These are phyloP conservation scores for Macrostomum lignano DNA, from an alignment of 1,140 invertebrate species.

Conservation along the genomic window DNA sequence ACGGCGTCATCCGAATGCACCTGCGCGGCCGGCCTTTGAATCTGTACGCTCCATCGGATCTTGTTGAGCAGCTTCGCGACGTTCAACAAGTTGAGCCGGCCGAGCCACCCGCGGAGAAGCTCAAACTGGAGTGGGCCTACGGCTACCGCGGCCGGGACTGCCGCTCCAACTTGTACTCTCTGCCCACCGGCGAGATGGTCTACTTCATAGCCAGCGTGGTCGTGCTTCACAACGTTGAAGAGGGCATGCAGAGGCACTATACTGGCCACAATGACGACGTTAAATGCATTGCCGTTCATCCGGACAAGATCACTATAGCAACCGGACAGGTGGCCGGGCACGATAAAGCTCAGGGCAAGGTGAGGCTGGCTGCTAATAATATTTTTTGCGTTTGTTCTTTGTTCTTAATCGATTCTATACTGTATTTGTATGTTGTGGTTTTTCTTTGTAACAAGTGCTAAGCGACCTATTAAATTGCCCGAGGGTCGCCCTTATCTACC, in stretches of 20 bases:
- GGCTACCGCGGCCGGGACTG: conserved; percentile 72
- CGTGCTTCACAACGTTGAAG: conserved; percentile 66
- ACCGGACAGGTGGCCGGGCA: conserved; percentile 59
- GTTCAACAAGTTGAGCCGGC: conserved; percentile 9
- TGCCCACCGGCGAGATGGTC: conserved; percentile 73
- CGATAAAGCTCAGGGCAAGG: conserved; percentile 38
- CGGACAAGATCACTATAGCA: conserved; percentile 60
- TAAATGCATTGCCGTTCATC: conserved; percentile 63
- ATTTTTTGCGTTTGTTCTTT: too few relatives aligned
- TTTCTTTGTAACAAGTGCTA: too few relatives aligned
- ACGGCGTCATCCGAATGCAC: conserved; percentile 47
- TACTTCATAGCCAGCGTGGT: conserved; percentile 70
- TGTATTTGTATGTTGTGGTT: too few relatives aligned
- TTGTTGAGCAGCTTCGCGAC: conserved; percentile 12
- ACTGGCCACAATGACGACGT: conserved; percentile 70
- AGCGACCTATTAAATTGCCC: too few relatives aligned
- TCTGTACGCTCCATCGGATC: conserved; percentile 42
- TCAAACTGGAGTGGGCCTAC: conserved; percentile 73
- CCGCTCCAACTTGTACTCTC: conserved; percentile 53
- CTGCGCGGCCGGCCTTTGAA: conserved; percentile 49
- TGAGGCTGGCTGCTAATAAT: too few relatives aligned
- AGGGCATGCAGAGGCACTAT: conserved; percentile 65
- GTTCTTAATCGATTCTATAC: too few relatives aligned
- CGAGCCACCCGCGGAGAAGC: conserved; percentile 39
- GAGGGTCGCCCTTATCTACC: too few relatives aligned